Percentiles rank a stretch among this genome's conserved stretches.
phyloP scores from a whole-genome alignment of 2,113 vertebrate species.

The Raja brachyura region DNA sequence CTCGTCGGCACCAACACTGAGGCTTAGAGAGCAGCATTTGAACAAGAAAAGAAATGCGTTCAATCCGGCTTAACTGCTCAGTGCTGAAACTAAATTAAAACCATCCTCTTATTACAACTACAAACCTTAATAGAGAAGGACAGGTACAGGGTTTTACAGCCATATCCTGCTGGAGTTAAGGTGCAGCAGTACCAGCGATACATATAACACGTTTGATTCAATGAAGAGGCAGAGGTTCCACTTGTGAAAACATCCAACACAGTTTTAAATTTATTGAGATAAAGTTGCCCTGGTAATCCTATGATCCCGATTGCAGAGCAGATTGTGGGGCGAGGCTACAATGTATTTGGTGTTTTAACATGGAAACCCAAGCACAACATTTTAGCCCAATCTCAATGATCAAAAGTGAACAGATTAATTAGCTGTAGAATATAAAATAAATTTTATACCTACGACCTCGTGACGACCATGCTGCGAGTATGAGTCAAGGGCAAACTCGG shows the following conservation, averaged over 20 bases:
- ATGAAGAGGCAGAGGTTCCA: not conserved
- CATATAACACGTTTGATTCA: not conserved
- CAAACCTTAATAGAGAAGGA: not conserved
- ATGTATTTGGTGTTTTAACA: not conserved
- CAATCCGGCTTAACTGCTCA: not conserved
- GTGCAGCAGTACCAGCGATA: not conserved
- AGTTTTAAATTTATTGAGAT: not conserved
- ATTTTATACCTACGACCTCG: too few relatives aligned
- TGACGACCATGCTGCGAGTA: too few relatives aligned
- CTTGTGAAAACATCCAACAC: not conserved
- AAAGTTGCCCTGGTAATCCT: too few relatives aligned
- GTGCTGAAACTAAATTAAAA: not conserved
- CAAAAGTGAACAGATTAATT: not conserved
- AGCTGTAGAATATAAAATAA: not conserved
- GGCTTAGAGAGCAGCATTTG: not conserved
- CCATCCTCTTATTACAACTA: not conserved
- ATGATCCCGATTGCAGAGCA: not conserved
- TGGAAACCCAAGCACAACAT: not conserved
- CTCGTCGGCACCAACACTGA: not conserved
- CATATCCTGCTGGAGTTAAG: not conserved
- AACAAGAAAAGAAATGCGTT: not conserved
- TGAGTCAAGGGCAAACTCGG: too few relatives aligned
- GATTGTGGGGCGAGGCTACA: not conserved
- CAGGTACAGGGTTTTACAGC: not conserved
- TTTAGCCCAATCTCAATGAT: not conserved